Conservation (phyloP, 1,140 invertebrate species). For the Drosophila ironensis region DNA sequence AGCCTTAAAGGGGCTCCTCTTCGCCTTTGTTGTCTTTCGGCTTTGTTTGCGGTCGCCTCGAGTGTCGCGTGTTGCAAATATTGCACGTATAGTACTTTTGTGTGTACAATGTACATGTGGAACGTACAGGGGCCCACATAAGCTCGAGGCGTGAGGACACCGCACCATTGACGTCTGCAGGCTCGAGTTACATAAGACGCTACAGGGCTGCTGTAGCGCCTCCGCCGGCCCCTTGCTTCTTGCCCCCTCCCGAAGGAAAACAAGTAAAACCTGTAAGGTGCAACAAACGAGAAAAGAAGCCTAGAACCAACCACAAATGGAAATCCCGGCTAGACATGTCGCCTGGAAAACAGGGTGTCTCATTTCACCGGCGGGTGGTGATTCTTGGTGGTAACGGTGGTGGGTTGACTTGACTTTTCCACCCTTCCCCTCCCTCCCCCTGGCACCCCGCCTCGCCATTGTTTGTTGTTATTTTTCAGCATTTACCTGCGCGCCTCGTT, state of each 20-base stretch:
- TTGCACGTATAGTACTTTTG: conserved; percentile 17
- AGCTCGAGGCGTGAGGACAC: conserved; percentile 15
- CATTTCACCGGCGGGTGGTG: conserved; percentile 21
- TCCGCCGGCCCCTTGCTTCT: conserved; percentile 3
- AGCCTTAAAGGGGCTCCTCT: neutral
- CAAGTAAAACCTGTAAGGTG: conserved; percentile 76
- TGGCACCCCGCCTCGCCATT: neutral
- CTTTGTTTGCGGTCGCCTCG: conserved; percentile 53
- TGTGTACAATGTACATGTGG: conserved; percentile 25
- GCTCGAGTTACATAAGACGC: conserved; percentile 71
- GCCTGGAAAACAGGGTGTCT: conserved; percentile 23
- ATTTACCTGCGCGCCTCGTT: conserved; percentile 77
- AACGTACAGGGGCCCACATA: conserved; percentile 7
- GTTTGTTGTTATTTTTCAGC: conserved; percentile 35
- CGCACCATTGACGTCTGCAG: conserved; percentile 52
- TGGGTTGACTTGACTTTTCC: conserved; percentile 36
- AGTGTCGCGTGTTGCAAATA: conserved; percentile 40
- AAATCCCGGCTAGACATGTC: conserved; percentile 28
- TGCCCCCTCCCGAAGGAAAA: conserved; percentile 20
- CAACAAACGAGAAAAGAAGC: conserved; percentile 35
- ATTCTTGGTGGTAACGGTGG: conserved; percentile 8
- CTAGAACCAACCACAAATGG: conserved; percentile 24
- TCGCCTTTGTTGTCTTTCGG: conserved; percentile 12
- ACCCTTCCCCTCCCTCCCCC: conserved; percentile 7
- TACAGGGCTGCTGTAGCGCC: conserved; percentile 29